phyloP scores from a whole-genome alignment of 2,888 invertebrate species.

The Rhimphoctona megacephalus region DNA sequence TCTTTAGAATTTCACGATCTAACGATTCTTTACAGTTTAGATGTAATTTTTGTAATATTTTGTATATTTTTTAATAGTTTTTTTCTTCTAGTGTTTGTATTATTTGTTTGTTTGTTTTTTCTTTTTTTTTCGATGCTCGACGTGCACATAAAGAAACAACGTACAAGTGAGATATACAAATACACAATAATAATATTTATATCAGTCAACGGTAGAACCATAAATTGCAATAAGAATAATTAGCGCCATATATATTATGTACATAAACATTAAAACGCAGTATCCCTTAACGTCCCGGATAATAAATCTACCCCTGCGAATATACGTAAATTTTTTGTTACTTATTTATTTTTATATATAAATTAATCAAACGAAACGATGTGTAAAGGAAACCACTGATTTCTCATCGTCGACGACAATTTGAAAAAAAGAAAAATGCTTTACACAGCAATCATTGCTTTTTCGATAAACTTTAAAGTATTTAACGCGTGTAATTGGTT shows the following conservation, averaged over 20 bases:
- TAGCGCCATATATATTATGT: constrained; percentile 60
- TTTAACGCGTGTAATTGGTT: constrained; percentile 35
- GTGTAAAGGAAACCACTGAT: not conserved
- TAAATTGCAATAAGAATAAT: constrained; percentile 57
- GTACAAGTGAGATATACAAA: constrained; percentile 47
- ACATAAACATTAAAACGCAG: constrained; percentile 9
- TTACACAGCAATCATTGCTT: constrained; percentile 16
- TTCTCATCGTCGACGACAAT: not conserved
- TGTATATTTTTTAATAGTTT: constrained; percentile 24
- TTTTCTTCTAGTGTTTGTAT: not conserved
- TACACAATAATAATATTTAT: constrained; percentile 49
- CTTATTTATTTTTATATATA: not conserved
- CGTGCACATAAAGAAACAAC: constrained; percentile 39
- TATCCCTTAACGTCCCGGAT: not conserved
- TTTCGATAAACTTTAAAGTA: constrained; percentile 42
- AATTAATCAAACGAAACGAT: constrained; percentile 1
- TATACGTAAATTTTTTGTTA: constrained; percentile 4
- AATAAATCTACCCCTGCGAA: constrained; percentile 36
- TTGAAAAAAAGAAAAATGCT: constrained; percentile 6
- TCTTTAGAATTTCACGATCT: not conserved
- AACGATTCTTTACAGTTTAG: not conserved
- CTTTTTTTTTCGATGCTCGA: constrained; percentile 34
- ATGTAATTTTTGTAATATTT: not conserved
- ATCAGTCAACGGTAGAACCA: constrained; percentile 66
- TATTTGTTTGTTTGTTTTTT: not conserved